Conservation (phyloP, 1,140 invertebrate genomes). For the Hypsibius dujardini region DNA sequence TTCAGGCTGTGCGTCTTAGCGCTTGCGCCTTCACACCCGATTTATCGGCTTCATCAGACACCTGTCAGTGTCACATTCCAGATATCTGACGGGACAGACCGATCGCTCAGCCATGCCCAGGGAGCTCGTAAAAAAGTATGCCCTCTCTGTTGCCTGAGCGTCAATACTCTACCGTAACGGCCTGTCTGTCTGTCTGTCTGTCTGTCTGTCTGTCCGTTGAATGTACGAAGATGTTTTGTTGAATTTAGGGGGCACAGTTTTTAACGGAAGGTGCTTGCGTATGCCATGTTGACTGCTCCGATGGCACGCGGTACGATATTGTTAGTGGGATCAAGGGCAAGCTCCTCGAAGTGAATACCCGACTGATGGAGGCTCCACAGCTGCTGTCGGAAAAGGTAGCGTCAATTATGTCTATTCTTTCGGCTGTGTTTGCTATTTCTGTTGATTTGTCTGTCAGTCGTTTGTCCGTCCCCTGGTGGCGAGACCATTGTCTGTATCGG, state of each 20-base stretch:
- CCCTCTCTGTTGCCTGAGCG: background rate
- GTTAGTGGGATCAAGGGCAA: background rate
- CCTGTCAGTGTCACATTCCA: background rate
- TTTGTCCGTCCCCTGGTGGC: background rate
- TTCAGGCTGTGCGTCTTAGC: background rate
- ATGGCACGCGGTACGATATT: background rate
- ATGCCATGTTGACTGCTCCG: background rate
- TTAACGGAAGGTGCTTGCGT: background rate
- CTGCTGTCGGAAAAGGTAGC: background rate
- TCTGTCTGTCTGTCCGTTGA: background rate
- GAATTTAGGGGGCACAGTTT: background rate
- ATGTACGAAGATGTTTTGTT: background rate
- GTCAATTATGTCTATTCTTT: background rate
- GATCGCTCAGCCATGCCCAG: background rate
- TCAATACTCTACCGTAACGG: background rate
- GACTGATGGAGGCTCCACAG: background rate
- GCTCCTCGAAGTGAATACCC: constrained; percentile 1
- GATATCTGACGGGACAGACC: background rate
- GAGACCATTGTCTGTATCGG: background rate
- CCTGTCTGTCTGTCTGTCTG: background rate
- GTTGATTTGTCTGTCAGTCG: constrained; percentile 1
- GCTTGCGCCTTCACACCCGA: background rate
- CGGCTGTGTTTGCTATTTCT: background rate
- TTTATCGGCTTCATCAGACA: background rate
- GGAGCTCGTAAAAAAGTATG: background rate